These are phyloP conservation scores for Nudaria mundana DNA, from an alignment of 2,888 invertebrate species.

Conservation along the genomic window DNA sequence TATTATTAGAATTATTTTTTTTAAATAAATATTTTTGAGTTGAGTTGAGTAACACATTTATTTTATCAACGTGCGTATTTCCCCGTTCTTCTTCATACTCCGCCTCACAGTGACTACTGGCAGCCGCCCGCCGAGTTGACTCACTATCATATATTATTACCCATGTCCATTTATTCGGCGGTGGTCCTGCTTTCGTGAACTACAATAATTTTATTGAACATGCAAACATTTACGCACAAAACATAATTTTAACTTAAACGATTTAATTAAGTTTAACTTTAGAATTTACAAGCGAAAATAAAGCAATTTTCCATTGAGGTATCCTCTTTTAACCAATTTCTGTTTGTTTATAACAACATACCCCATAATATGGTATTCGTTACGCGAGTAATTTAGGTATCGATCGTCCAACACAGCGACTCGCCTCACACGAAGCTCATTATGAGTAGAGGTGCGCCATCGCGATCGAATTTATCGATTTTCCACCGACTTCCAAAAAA, in stretches of 20 bases:
- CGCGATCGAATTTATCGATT: slow-evolving; percentile 4
- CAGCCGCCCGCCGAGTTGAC: too few species aligned
- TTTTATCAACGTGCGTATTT: too few species aligned
- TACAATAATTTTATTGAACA: too few species aligned
- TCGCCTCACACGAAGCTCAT: slow-evolving; percentile 24
- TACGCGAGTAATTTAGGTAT: slow-evolving; percentile 9
- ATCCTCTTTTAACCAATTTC: not conserved
- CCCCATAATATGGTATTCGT: slow-evolving; percentile 12
- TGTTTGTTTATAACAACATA: slow-evolving; percentile 16
- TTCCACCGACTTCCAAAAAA: not conserved
- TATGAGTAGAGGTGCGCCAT: slow-evolving; percentile 10
- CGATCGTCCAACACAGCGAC: slow-evolving; percentile 20
- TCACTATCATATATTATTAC: too few species aligned
- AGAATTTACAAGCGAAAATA: not conserved
- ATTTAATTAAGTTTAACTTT: not conserved
- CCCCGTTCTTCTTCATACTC: too few species aligned
- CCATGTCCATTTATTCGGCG: too few species aligned
- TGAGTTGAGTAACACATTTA: too few species aligned
- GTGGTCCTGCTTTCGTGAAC: too few species aligned
- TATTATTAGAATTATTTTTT: too few species aligned
- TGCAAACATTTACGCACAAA: not conserved
- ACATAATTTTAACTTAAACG: too few species aligned
- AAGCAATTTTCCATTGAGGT: not conserved
- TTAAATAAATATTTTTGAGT: too few species aligned
- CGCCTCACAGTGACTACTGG: too few species aligned